Evolutionary conservation across 1,140 invertebrate species (phyloP), one percentile per base, ranked within the genome.

Genomic region (Harpegnathos saltator): DNA sequence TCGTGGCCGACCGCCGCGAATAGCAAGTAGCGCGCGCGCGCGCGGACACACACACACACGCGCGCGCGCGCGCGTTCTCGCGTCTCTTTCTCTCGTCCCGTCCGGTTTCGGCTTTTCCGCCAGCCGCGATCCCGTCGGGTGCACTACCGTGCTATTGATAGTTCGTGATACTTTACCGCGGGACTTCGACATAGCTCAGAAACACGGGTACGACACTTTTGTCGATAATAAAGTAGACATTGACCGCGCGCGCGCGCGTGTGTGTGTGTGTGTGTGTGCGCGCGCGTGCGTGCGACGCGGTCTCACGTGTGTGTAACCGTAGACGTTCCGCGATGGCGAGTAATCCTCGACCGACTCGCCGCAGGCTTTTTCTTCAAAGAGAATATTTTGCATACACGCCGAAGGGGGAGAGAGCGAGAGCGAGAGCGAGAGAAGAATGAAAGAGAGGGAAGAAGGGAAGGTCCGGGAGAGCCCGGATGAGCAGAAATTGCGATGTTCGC

Each of bases 101-200:
- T 19, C 52, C 17, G 26, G 15, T 58, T 56, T 56, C 48, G 68
- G 69, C 78, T 75, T 74, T 82, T 82, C 19, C 69, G 80, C 58
- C 61, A 17, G 80, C 58, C 61, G 4, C 38, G 38, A 44, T 9
- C 38, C 38, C 38, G 38, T 44, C 38, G 38, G 63, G 75, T 78
- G 33, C n/a, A 44, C 75, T 80, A 69, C 52, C 65, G 66, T 71
- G 75, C 75, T 50, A 72, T 73, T 33, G 56, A 75, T 62, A 80
- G 65, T 24, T 58, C 14, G 65, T 24, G 52, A 71, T 48, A 80
- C 66, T 68, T 54, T 38, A 44, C 62, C 12, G 75, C 33, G 26
- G 62, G 59, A 48, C 50, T 71, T 50, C 44, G 33, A 69, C 62
- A 56, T 15, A 69, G 26, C 58, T 75, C 52, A 80, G 65, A 80